Evolutionary conservation across 2,888 invertebrate genomes (phyloP).

Genomic region (Entomobrya multifasciata): DNA sequence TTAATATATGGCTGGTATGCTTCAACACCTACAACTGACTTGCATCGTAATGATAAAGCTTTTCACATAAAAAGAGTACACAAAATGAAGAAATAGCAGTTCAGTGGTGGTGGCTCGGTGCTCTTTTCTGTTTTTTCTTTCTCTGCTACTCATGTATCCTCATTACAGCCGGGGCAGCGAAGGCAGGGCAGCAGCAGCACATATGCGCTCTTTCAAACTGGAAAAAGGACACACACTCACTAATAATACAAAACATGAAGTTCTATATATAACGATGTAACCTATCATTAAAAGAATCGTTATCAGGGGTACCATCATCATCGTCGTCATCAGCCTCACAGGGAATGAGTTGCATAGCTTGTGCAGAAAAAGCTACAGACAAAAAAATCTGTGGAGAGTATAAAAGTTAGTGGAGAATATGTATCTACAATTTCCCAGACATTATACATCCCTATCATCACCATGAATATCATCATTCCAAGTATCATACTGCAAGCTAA

Average conservation of each 20-base stretch:
- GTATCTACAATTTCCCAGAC: background rate
- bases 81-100: background rate
- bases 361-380: background rate
- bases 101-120: too few species aligned
- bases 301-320: conserved; percentile 53
- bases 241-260: conserved; percentile 45
- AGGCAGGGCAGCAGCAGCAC: background rate
- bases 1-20: conserved; percentile 39
- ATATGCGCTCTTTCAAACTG: background rate
- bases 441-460: background rate
- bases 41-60: conserved; percentile 32
- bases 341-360: conserved; percentile 21
- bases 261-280: conserved; percentile 47
- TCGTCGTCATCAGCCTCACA: background rate
- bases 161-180: conserved; percentile 9
- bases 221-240: conserved; percentile 12
- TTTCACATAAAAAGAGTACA: background rate
- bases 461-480: conserved; percentile 7
- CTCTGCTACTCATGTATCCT: conserved; percentile 17
- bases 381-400: conserved; percentile 8
- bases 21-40: conserved; percentile 56
- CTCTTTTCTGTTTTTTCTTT: too few species aligned
- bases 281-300: conserved; percentile 64
- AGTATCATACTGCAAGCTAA: conserved; percentile 8
- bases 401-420: background rate